Evolutionary conservation across 1,140 invertebrate genomes (phyloP), one percentile per base, ranked within the genome.

Genomic region (Euura saliciscinereae): DNA sequence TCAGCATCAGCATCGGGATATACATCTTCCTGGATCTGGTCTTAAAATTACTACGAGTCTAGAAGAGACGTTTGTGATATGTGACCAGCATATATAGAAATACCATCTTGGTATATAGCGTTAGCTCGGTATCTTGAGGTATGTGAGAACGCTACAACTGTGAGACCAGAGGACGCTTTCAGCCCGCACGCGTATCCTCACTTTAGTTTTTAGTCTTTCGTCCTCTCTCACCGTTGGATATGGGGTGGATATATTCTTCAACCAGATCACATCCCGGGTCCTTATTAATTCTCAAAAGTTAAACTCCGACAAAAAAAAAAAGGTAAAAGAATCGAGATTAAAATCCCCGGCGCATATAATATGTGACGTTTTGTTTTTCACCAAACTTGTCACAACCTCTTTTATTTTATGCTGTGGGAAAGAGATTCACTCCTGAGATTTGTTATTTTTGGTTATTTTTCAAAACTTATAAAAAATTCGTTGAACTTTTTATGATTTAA

Each of bases 31-130:
- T 59, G 51, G 51, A 59, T 59, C 51, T 59, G 51, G 51, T 59
- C 51, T 59, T 59, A n/a, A 59, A 59, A 59, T 59, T 59, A 59
- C 51, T 59, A 59, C 51, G 51, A 59, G 51, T 59, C 51, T 59
- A 59, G 6, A 59, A 59, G 51, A 59, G 6, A 59, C 51, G 13
- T 59, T 59, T 59, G 51, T 59, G 13, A 59, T 59, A 59, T 59
- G 51, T 59, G 51, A 59, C 51, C 51, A n/a, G 51, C 51, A 59
- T 59, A n/a, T 6, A 59, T 8, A 59, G 51, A 6, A 51, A 51
- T 59, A 59, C 51, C 13, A 59, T 59, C 51, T n/a, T 59, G 8
- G 51, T n/a, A 59, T n/a, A 59, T 59, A 28, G 28, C 28, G 28
- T 28, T 28, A 28, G 28, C 28, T 28, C 28, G 28, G 28, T 28